Percentiles rank a stretch among this genome's conserved stretches.
Evolutionary conservation across 2,113 vertebrate species (phyloP).

Genomic region (Mola mola): DNA sequence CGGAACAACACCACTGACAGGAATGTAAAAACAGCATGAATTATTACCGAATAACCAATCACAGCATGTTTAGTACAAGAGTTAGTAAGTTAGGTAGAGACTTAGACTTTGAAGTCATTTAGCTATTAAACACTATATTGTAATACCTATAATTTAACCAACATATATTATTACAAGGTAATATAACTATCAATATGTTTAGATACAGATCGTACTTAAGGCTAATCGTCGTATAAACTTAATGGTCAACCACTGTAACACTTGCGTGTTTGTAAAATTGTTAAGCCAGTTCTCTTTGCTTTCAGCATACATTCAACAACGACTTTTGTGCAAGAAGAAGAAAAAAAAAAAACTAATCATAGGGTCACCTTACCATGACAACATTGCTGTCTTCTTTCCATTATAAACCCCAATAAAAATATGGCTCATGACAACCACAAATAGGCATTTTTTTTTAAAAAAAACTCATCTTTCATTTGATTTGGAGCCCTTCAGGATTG

Average conservation of each 20-base stretch:
- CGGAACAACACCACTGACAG: slow-evolving; percentile 44
- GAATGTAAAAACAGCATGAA: slow-evolving; percentile 40
- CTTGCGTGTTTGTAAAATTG: slow-evolving; percentile 39
- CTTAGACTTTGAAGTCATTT: slow-evolving; percentile 46
- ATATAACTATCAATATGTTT: slow-evolving; percentile 50
- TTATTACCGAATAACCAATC: slow-evolving; percentile 54
- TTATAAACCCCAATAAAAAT: slow-evolving; percentile 53
- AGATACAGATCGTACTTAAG: slow-evolving; percentile 63
- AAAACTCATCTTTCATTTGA: slow-evolving; percentile 10
- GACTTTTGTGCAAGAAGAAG: slow-evolving; percentile 64
- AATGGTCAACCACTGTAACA: slow-evolving; percentile 36
- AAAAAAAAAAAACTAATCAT: slow-evolving; percentile 6
- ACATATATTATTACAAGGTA: slow-evolving; percentile 67
- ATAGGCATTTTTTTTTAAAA: slow-evolving; percentile 17
- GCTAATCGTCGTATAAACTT: slow-evolving; percentile 23
- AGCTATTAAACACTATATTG: slow-evolving; percentile 60
- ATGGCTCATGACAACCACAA: slow-evolving; percentile 40
- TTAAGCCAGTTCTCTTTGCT: slow-evolving; percentile 31
- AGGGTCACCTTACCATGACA: slow-evolving; percentile 18
- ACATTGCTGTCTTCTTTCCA: background rate
- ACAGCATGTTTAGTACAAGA: slow-evolving; percentile 60
- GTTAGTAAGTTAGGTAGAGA: slow-evolving; percentile 51
- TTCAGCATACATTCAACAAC: slow-evolving; percentile 68
- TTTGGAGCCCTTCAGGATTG: slow-evolving; percentile 25
- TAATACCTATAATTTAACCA: slow-evolving; percentile 59